Evolutionary conservation across 2,113 vertebrate genomes (phyloP).

Genomic region (Aptenodytes patagonicus): DNA sequence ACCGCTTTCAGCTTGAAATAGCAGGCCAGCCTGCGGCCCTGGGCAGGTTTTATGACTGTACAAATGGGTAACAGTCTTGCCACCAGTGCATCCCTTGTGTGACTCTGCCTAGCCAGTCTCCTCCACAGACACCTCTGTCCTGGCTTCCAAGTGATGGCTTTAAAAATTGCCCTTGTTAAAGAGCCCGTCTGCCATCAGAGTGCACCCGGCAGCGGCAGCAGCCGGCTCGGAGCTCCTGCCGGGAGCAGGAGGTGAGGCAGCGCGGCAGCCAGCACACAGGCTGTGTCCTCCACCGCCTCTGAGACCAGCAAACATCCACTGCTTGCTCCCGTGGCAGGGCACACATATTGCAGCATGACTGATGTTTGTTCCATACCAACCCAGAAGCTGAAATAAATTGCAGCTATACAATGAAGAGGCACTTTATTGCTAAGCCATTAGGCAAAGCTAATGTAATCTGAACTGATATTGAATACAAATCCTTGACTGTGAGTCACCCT

Average conservation of each 20-base stretch:
- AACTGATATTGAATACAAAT: conserved; percentile 53
- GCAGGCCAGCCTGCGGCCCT: neutral
- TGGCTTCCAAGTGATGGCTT: neutral
- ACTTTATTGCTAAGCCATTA: conserved; percentile 63
- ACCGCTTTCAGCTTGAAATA: fast-evolving
- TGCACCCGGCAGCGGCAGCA: fast-evolving
- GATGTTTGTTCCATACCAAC: conserved; percentile 1
- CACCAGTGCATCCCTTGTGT: fast-evolving
- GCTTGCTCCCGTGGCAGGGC: neutral
- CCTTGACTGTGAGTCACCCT: conserved; percentile 49
- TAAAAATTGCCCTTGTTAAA: neutral
- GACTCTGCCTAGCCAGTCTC: neutral
- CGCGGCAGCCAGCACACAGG: neutral
- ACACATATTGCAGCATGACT: neutral
- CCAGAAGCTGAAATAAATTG: conserved; percentile 46
- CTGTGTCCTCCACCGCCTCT: neutral
- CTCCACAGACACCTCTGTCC: neutral
- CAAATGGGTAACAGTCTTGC: fast-evolving
- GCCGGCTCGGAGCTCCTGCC: fast-evolving
- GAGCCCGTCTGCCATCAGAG: neutral
- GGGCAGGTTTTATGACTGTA: fast-evolving
- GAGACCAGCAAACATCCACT: neutral
- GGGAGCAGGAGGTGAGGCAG: neutral
- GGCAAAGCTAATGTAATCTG: conserved; percentile 53
- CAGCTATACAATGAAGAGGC: conserved; percentile 59